Base-by-base conservation (phyloP, 2,113 vertebrate species). In the Misgurnus anguillicaudatus region DNA sequence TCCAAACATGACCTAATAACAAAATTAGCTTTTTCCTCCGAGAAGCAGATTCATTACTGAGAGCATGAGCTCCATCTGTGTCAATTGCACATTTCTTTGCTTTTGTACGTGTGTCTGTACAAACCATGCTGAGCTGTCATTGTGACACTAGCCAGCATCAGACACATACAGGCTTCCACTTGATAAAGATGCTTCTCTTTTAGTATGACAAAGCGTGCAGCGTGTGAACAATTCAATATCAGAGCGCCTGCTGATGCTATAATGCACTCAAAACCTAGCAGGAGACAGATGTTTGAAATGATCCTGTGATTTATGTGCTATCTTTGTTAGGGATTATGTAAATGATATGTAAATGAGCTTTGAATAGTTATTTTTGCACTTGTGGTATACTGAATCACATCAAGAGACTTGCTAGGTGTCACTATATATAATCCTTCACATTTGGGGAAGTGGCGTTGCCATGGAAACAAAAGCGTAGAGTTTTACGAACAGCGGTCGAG, bases 361-460 rank as follows among this genome's bases (percentile, higher is more conserved):
- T 14, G 9, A 55, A 39, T 62, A 19, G 16, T 36, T 57, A 38
- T 62, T 16, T 76, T 63, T 36, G 9, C 48, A 13, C 19, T 41
- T 72, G 48, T 73, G 51, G 24, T 55, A 41, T 58, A 14, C 62
- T 19, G 1, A 17, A 31, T 31, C 21, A 48, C n/a, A 66, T 47
- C 13, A 63, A 21, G 53, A 3, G 17, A 41, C 39, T 64, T 57
- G 17, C 17, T 60, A 62, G 65, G 47, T 69, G 64, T 69, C 87
- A 82, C 83, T 70, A 80, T 77, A 58, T 79, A 86, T 61, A 14
- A 83, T 71, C 71, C 80, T 78, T 83, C 17, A 74, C 86, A 80
- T 90, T 85, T 77, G 85, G 82, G 77, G 82, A 19, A 8, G 17
- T n/a, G 17, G 53, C 14, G 78, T 91, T 84, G 81, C 90, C 79